A percentile compares a stretch with the other conserved stretches of the same genome.
Evolutionary conservation across 2,888 invertebrate species (phyloP).

Genomic region (Chorisops tibialis): DNA sequence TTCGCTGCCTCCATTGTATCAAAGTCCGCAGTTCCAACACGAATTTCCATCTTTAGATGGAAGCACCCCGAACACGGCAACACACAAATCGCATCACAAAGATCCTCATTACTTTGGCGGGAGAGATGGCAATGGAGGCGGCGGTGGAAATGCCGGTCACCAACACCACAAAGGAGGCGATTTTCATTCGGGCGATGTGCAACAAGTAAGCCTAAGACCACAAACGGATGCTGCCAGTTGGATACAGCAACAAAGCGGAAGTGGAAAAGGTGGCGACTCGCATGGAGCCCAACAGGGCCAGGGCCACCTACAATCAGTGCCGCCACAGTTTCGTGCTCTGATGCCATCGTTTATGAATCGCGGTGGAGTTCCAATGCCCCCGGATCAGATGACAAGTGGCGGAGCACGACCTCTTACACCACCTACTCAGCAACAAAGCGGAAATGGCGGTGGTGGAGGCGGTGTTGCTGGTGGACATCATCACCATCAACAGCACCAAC

Average conservation of each 20-base stretch:
- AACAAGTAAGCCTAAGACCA: slow-evolving; percentile 46
- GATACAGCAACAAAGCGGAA: slow-evolving; percentile 38
- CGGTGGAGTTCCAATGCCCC: slow-evolving; percentile 36
- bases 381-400: not conserved
- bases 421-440: slow-evolving; percentile 42
- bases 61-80: slow-evolving; percentile 52
- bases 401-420: slow-evolving; percentile 36
- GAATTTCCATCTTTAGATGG: slow-evolving; percentile 86
- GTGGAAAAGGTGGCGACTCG: slow-evolving; percentile 28
- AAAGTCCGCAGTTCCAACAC: slow-evolving; percentile 90
- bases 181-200: slow-evolving; percentile 31
- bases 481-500: not conserved
- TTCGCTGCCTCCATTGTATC: slow-evolving; percentile 63
- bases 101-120: slow-evolving; percentile 49
- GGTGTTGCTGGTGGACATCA: slow-evolving; percentile 4
- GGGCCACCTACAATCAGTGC: slow-evolving; percentile 58
- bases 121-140: slow-evolving; percentile 31
- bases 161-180: slow-evolving; percentile 31
- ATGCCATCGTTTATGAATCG: slow-evolving; percentile 72
- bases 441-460: slow-evolving; percentile 10
- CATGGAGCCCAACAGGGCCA: slow-evolving; percentile 47
- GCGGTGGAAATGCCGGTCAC: slow-evolving; percentile 31
- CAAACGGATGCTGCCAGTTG: slow-evolving; percentile 51
- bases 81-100: slow-evolving; percentile 42
- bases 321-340: slow-evolving; percentile 68